Evolutionary conservation across 1,140 invertebrate species (phyloP), one percentile per base, ranked within the genome.

Genomic region (Telenomus remus): DNA sequence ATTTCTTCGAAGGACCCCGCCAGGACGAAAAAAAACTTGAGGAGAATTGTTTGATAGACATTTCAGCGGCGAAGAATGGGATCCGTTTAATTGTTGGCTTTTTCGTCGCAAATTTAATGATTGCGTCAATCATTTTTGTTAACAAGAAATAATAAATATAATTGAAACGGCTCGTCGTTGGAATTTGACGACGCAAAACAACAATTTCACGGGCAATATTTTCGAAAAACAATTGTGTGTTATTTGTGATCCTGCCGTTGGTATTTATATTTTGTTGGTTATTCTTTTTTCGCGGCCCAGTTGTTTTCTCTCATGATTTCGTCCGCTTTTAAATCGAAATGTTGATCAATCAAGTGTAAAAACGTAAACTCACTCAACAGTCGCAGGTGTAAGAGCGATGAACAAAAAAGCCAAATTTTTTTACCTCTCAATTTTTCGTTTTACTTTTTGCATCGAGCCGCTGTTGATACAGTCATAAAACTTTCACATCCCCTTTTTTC

Each of bases 71-170:
- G 27, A 71, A 63, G 61, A 71, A 76, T 71, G 66, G 57, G 57
- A 64, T 69, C 74, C 42, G 50, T 76, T 76, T 76, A 76, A 76
- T 76, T 76, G 66, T 76, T 76, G 46, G 50, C 55, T 66, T 76
- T 70, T 76, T 76, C 56, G 35, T 71, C 56, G 56, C 63, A 76
- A 76, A 76, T 76, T 76, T 71, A 70, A 76, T 76, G 66, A 76
- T 76, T 63, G 66, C 66, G 61, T 76, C 74, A 76, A 76, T 71
- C 66, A 71, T 61, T 61, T 56, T 68, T 50, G 61, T 55, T 60
- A 66, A 70, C 39, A 71, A 76, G 74, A 71, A 76, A 76, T 57
- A 75, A 76, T 65, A 63, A 66, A 66, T 43, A 50, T 48, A 61
- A 71, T 66, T 76, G 66, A 71, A 66, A 66, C 49, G 47, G 19